phyloP scores from a whole-genome alignment of 1,140 invertebrate genomes.

The Heterodera schachtii region DNA sequence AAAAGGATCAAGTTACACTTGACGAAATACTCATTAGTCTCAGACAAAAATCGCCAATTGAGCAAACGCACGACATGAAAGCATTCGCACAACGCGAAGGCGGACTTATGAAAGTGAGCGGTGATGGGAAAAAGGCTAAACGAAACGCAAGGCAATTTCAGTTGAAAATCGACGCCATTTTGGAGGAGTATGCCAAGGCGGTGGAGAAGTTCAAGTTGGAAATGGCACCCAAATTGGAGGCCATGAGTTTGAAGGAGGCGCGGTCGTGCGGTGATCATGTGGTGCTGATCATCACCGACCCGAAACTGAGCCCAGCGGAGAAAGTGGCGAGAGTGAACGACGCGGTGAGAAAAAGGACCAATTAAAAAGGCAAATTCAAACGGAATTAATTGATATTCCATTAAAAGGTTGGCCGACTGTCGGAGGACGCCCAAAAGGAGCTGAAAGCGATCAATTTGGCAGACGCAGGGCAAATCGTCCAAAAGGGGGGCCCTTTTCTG shows the following conservation, averaged over 20 bases:
- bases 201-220: background rate
- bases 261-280: background rate
- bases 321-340: background rate
- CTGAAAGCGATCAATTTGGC: background rate
- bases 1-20: background rate
- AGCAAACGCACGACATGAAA: constrained; percentile 2
- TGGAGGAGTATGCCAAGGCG: background rate
- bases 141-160: background rate
- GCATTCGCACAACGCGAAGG: background rate
- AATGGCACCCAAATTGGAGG: background rate
- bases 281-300: background rate
- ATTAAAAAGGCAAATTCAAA: too few relatives aligned
- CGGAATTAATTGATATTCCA: background rate
- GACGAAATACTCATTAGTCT: background rate
- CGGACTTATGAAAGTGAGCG: background rate
- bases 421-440: background rate
- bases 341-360: background rate
- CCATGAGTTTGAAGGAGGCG: background rate
- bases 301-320: background rate
- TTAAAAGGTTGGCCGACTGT: background rate
- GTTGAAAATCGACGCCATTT: background rate
- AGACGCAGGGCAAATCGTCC: background rate
- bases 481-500: background rate
- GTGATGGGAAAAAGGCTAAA: background rate
- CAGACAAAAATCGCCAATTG: background rate